Evolutionary conservation across 2,113 vertebrate genomes (phyloP).

Genomic region (Eclectus roratus): DNA sequence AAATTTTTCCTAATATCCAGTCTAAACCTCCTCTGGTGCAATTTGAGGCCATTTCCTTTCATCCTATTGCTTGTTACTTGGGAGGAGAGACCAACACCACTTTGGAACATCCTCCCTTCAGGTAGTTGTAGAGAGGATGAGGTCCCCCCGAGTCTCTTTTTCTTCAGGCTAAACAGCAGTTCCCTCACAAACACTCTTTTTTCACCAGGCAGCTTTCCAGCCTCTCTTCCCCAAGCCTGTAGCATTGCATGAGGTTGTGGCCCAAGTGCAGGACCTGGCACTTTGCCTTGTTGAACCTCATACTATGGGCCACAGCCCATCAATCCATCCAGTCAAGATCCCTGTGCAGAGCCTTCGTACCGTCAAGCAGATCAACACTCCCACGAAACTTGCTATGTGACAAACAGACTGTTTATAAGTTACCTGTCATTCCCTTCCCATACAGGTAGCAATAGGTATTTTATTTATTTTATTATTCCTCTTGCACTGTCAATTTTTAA

Average conservation of each 20-base stretch:
- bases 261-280: not conserved
- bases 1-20: not conserved
- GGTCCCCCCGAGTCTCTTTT: not conserved
- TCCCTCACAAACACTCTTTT: not conserved
- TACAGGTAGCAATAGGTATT: not conserved
- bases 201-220: not conserved
- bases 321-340: accelerated
- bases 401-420: not conserved
- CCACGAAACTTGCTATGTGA: not conserved
- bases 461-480: not conserved
- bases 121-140: not conserved
- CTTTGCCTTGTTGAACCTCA: not conserved
- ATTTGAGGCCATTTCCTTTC: not conserved
- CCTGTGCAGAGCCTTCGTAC: not conserved
- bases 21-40: not conserved
- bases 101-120: not conserved
- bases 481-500: not conserved
- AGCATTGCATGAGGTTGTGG: not conserved
- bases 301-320: accelerated
- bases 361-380: not conserved
- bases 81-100: not conserved
- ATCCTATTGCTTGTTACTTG: not conserved
- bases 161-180: not conserved
- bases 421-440: not conserved
- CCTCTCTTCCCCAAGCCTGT: not conserved